Evolutionary conservation across 2,797 vertebrate genomes (phyloP), one percentile per base, ranked within the genome.

Genomic region (Gouania willdenowi): DNA sequence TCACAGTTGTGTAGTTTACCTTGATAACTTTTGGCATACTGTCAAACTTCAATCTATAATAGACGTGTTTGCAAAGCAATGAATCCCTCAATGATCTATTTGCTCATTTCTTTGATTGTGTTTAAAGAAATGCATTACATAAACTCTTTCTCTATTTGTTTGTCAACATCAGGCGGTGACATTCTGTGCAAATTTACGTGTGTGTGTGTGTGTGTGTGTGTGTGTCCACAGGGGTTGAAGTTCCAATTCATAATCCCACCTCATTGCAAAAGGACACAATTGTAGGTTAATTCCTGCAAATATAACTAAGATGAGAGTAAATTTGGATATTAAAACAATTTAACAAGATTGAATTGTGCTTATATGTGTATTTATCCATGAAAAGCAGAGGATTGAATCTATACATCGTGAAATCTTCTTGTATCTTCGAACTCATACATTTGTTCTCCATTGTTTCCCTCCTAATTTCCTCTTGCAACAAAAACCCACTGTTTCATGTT

Each of bases 111-210:
- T 93, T 97, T 93, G 90, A 57, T 90, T 90, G 65, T 94, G 92
- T 94, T 95, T 93, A 94, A 96, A 92, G 92, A 92, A 92, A 92
- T 92, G 94, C 90, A 92, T 95, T 92, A 92, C 91, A 91, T 95
- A 92, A 94, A 94, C 91, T 92, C 77, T 84, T 90, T 77, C 83
- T 87, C 88, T 93, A 92, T 94, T 95, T 97, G 94, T 94, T 94
- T 92, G 93, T 94, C 92, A 97, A 94, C 92, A 95, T 85, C 88
- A 90, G 89, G 89, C 92, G 91, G 93, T 91, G 92, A 91, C 89
- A 90, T 86, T 82, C 90, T 91, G 89, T 91, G 91, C 71, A 93
- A 93, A 94, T 94, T 92, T 92, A 89, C 92, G 92, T 93, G 90
- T 79, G 90, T 87, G 90, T 90, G 82, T 90, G 92, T 73, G n/a